Evolutionary conservation across 1,140 invertebrate species (phyloP), one percentile per base, ranked within the genome.

Genomic region (Callitettix versicolor): DNA sequence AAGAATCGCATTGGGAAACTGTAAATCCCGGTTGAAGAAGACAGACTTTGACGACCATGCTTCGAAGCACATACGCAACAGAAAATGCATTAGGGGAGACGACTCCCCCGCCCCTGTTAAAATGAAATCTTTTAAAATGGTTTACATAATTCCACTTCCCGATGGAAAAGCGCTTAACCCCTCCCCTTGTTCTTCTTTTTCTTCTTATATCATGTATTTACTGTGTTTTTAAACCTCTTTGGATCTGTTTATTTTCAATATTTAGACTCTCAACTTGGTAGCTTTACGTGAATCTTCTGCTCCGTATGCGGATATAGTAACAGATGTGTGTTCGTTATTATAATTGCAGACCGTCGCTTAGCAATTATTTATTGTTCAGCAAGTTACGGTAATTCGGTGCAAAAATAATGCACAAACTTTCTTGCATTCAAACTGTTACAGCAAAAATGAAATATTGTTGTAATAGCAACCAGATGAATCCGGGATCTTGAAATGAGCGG

Each of bases 61-160:
- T 18, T 30, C 14, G 21, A n/a, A 24, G 47, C 47, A 49, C 26
- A 49, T 49, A 49, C 47, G 47, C 26, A 17, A 46, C 43, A 20
- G 47, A 49, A 49, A 49, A 21, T 49, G 47, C 47, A 49, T 49
- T 49, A 49, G 47, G 15, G 15, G 12, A 17, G 15, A 17, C 43
- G 22, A 14, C 47, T 15, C n/a, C 47, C 47, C 47, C 26, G 2
- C 22, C 47, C 18, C 7, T 49, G 43, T 20, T 43, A 57, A 51
- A 58, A 58, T 58, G 42, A 62, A 62, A 60, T 60, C 60, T 56
- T 58, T 62, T 62, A 60, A 62, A 62, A 58, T 60, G 54, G 58
- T 59, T 62, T 60, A 60, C 55, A 59, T 57, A 59, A 59, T 59
- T 57, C 58, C 58, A 52, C 38, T 41, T 50, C 40, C 48, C 55